These are phyloP conservation scores for Apocheima hispidaria DNA, from an alignment of 2,888 invertebrate species.

Conservation along the genomic window DNA sequence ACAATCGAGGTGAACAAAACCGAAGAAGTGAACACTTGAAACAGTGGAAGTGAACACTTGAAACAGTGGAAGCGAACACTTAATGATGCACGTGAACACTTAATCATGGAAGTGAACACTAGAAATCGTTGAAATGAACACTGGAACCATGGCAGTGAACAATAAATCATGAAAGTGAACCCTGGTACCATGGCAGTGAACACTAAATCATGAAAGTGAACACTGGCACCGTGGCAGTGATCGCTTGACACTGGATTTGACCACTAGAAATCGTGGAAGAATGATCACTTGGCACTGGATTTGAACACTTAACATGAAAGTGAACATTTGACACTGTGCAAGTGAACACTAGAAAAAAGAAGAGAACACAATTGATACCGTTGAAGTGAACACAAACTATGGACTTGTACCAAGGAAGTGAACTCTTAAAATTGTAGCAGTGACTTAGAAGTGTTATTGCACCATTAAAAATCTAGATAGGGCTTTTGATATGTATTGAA, in stretches of 20 bases:
- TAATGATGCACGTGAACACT: background rate
- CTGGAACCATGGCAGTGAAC: background rate
- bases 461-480: background rate
- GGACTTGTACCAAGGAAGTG: background rate
- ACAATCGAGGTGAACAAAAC: background rate
- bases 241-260: background rate
- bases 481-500: conserved; percentile 1
- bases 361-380: no score
- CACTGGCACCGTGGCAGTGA: background rate
- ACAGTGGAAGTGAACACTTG: background rate
- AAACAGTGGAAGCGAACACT: background rate
- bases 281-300: background rate
- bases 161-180: background rate
- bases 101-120: background rate
- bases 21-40: background rate
- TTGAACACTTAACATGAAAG: background rate
- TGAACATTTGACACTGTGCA: background rate
- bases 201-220: background rate
- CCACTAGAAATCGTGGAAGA: background rate
- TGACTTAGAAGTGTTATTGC: background rate
- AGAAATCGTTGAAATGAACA: background rate
- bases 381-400: no score
- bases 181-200: background rate
- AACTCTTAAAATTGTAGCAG: background rate
- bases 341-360: background rate